phyloP scores from a whole-genome alignment of 2,888 invertebrate species.

The Lochmaea crataegi region DNA sequence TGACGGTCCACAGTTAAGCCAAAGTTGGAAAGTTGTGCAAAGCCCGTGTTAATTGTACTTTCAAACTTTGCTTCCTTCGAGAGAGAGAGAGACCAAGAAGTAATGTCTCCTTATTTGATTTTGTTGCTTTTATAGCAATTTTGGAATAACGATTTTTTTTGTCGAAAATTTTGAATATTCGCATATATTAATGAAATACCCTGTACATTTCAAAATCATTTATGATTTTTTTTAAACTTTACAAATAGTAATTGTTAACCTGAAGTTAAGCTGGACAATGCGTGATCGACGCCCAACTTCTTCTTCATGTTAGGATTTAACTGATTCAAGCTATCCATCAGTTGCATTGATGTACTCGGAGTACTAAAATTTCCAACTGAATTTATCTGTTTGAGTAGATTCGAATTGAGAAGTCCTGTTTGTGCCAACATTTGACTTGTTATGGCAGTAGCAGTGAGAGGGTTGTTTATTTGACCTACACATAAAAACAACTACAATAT shows the following conservation, averaged over 20 bases:
- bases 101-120: too few species aligned
- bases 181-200: too few species aligned
- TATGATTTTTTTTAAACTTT: not conserved
- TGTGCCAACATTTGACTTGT: slow-evolving; percentile 49
- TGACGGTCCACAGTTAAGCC: too few species aligned
- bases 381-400: slow-evolving; percentile 44
- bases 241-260: slow-evolving; percentile 26
- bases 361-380: slow-evolving; percentile 24
- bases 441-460: slow-evolving; percentile 47
- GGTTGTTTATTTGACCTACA: slow-evolving; percentile 47
- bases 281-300: slow-evolving; percentile 45
- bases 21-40: too few species aligned
- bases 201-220: not conserved
- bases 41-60: too few species aligned
- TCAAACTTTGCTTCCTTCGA: too few species aligned
- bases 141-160: too few species aligned
- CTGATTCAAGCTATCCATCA: slow-evolving; percentile 45
- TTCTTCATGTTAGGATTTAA: slow-evolving; percentile 41
- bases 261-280: slow-evolving; percentile 38
- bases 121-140: too few species aligned
- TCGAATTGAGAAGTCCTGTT: slow-evolving; percentile 43
- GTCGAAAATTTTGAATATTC: too few species aligned
- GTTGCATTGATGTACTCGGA: slow-evolving; percentile 21
- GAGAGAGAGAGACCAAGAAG: too few species aligned
- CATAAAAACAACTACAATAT: slow-evolving; percentile 5